Evolutionary conservation across 2,113 vertebrate genomes (phyloP).

Genomic region (Leptosomus discolor): DNA sequence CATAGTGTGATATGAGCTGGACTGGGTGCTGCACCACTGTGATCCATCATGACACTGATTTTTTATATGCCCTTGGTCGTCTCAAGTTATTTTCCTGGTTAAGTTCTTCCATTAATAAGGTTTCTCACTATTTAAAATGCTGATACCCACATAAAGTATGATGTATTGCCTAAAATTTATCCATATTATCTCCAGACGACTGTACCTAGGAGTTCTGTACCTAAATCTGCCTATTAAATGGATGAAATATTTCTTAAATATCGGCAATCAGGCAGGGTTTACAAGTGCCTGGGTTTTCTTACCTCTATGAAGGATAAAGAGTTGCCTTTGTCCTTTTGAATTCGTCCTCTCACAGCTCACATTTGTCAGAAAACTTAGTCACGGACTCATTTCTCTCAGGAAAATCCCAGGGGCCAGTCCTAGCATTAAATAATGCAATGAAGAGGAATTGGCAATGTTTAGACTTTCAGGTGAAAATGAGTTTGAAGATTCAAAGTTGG

Average conservation of each 20-base stretch:
- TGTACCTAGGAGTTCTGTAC: neutral
- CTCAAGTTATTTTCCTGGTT: neutral
- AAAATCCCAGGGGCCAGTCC: neutral
- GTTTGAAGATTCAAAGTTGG: neutral
- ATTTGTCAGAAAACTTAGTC: neutral
- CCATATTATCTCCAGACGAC: neutral
- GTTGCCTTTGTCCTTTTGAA: neutral
- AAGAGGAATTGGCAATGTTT: neutral
- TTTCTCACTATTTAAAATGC: neutral
- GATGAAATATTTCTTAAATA: neutral
- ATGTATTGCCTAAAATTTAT: neutral
- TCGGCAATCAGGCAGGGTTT: neutral
- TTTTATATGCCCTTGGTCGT: neutral
- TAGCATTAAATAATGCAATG: neutral
- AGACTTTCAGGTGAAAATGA: neutral
- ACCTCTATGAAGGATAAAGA: neutral
- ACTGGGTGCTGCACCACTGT: neutral
- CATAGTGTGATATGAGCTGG: neutral
- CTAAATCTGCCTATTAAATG: neutral
- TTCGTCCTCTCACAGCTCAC: neutral
- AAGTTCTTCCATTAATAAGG: neutral
- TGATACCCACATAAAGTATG: neutral
- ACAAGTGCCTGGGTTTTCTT: neutral
- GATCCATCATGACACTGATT: neutral
- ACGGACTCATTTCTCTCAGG: neutral